A percentile compares a stretch with the other conserved stretches of the same genome.
These are phyloP conservation scores for Athalia cordata DNA, from an alignment of 2,888 invertebrate species.

Conservation along the genomic window DNA sequence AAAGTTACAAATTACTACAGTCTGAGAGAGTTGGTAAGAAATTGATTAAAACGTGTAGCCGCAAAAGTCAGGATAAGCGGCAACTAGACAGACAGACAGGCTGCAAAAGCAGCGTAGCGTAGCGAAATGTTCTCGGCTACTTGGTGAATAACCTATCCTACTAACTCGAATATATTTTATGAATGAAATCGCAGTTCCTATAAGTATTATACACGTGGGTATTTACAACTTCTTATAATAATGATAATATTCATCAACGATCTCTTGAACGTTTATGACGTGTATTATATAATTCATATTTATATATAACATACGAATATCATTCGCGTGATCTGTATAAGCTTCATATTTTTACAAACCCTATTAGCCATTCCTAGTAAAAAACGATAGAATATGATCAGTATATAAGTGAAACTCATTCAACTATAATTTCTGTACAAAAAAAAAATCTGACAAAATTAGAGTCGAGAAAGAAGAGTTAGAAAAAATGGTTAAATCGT, in stretches of 20 bases:
- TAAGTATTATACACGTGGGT: not conserved
- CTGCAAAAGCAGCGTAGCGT: slow-evolving; percentile 1
- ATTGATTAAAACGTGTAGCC: not conserved
- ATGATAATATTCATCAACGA: not conserved
- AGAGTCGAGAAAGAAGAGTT: not conserved
- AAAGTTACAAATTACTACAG: not conserved
- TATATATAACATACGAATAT: not conserved
- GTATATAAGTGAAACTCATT: too few relatives aligned
- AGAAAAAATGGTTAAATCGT: not conserved
- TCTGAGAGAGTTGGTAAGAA: not conserved
- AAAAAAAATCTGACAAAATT: not conserved
- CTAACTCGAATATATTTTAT: slow-evolving; percentile 34
- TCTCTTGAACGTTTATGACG: not conserved
- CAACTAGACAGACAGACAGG: not conserved
- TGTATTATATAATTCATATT: not conserved
- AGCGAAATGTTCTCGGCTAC: not conserved
- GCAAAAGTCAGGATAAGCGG: not conserved
- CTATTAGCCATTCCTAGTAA: too few relatives aligned
- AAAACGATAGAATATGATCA: too few relatives aligned
- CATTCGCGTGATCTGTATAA: not conserved
- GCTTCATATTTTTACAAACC: too few relatives aligned
- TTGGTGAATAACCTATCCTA: too few relatives aligned
- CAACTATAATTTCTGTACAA: not conserved
- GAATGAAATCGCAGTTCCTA: slow-evolving; percentile 33
- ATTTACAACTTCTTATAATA: not conserved